Conservation (phyloP, 2,888 invertebrate genomes). For the Ormyrus nitidulus region DNA sequence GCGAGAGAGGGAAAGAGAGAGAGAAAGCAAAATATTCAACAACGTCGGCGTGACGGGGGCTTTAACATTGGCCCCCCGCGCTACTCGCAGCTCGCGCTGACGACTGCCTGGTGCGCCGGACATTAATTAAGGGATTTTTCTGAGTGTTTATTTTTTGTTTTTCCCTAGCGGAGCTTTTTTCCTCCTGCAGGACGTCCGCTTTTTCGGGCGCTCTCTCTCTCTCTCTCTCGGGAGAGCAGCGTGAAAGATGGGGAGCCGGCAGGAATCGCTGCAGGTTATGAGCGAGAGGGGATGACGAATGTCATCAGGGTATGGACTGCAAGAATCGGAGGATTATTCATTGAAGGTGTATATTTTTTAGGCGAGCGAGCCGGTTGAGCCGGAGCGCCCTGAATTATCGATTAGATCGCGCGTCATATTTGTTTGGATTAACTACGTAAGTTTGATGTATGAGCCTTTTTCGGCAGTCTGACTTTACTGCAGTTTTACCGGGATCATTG, state of each 20-base stretch:
- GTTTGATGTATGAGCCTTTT: conserved; percentile 47
- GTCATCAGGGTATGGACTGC: conserved; percentile 35
- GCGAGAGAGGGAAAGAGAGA: conserved; percentile 17
- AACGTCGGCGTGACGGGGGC: conserved; percentile 58
- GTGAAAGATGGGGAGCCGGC: conserved; percentile 41
- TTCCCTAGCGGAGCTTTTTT: conserved; percentile 12
- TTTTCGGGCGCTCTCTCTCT: background rate
- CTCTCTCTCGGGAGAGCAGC: conserved; percentile 5
- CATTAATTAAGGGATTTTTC: conserved; percentile 59
- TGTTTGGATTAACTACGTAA: conserved; percentile 49
- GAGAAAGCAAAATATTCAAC: conserved; percentile 39
- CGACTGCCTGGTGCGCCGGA: conserved; percentile 51
- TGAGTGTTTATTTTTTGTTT: conserved; percentile 55
- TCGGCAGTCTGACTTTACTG: conserved; percentile 3
- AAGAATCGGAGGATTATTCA: conserved; percentile 48
- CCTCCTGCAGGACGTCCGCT: background rate
- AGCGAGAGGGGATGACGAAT: conserved; percentile 39
- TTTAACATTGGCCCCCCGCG: conserved; percentile 46
- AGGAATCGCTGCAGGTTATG: background rate
- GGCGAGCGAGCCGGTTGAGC: background rate
- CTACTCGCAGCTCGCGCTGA: conserved; percentile 21
- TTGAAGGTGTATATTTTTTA: conserved; percentile 38
- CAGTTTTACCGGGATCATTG: conserved; percentile 30
- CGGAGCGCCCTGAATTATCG: conserved; percentile 46
- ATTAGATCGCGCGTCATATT: conserved; percentile 43